phyloP scores from a whole-genome alignment of 2,113 vertebrate genomes.

The Galbula dea region DNA sequence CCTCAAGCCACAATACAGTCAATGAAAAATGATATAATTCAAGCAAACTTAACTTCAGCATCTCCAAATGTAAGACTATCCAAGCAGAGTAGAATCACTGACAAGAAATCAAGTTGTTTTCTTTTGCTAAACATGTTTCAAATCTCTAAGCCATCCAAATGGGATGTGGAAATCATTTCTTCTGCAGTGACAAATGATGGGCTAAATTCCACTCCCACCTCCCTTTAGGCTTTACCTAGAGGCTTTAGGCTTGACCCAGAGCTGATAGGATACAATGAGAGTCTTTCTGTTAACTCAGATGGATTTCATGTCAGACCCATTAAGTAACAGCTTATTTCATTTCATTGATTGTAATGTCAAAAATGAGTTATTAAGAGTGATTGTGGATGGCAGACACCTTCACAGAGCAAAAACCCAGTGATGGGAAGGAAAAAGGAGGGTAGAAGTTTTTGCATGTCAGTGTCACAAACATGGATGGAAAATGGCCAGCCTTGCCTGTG shows the following conservation, averaged over 20 bases:
- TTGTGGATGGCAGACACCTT: neutral
- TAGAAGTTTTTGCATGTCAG: neutral
- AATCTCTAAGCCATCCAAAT: neutral
- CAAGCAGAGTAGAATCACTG: neutral
- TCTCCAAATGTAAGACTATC: neutral
- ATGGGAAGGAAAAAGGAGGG: neutral
- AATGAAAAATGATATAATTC: neutral
- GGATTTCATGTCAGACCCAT: slow-evolving; percentile 40
- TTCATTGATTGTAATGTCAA: slow-evolving; percentile 40
- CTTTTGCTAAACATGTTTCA: neutral
- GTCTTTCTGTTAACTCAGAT: slow-evolving; percentile 25
- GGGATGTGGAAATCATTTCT: slow-evolving; percentile 13
- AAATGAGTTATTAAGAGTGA: slow-evolving; percentile 21
- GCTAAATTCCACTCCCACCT: neutral
- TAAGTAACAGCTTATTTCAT: slow-evolving; percentile 49
- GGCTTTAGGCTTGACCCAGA: slow-evolving; percentile 2
- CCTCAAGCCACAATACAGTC: neutral
- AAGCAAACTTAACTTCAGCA: neutral
- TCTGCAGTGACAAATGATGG: neutral
- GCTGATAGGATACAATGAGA: slow-evolving; percentile 20
- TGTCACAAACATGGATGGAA: neutral
- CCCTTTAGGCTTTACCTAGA: too few relatives aligned
- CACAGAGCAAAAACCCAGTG: neutral
- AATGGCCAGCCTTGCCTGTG: neutral
- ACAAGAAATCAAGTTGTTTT: slow-evolving; percentile 13